Evolutionary conservation across 2,113 vertebrate genomes (phyloP).

Genomic region (Vicugna pacos): DNA sequence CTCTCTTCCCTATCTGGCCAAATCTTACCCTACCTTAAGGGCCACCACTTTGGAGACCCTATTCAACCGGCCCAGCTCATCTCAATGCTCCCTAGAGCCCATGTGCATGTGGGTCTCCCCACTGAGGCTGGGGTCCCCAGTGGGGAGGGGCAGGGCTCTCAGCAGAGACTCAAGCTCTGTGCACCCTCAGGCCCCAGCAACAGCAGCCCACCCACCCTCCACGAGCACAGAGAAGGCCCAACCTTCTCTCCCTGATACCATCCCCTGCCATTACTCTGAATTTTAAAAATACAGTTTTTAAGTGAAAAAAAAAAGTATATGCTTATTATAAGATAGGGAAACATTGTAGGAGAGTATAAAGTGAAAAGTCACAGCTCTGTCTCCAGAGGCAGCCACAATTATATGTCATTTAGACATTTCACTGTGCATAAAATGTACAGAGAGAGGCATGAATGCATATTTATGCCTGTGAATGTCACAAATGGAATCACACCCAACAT

Average conservation of each 20-base stretch:
- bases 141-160: background rate
- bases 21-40: background rate
- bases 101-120: background rate
- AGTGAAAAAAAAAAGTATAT: background rate
- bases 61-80: too few species aligned
- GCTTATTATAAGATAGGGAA: conserved; percentile 49
- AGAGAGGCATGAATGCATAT: conserved; percentile 45
- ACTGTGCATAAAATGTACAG: background rate
- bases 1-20: background rate
- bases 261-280: background rate
- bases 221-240: background rate
- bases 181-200: background rate
- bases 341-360: background rate
- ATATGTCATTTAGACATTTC: conserved; percentile 33
- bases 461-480: conserved; percentile 35
- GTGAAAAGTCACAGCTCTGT: conserved; percentile 35
- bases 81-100: background rate
- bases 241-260: background rate
- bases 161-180: background rate
- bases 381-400: conserved; percentile 34
- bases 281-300: conserved; percentile 22
- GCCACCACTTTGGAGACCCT: background rate
- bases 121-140: background rate
- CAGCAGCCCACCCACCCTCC: background rate
- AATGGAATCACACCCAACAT: background rate